Percentiles rank a stretch among this genome's conserved stretches.
These are phyloP conservation scores for Falcunculus frontatus DNA, from an alignment of 2,113 vertebrate species.

Conservation along the genomic window DNA sequence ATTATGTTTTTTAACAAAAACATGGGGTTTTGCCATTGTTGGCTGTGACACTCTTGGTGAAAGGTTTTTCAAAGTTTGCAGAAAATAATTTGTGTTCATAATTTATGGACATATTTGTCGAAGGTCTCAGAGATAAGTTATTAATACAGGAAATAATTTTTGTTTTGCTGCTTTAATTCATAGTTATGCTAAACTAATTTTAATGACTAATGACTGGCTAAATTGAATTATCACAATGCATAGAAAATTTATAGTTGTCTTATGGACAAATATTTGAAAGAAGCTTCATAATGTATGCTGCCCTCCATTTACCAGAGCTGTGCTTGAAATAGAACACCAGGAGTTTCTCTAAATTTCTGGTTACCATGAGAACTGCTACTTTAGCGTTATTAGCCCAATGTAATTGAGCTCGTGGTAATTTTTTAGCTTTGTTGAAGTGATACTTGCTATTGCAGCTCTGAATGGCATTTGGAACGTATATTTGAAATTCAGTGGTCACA, in stretches of 20 bases:
- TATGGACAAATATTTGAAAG: not conserved
- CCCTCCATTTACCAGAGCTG: not conserved
- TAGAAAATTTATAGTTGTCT: not conserved
- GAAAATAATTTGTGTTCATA: not conserved
- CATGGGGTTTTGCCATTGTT: not conserved
- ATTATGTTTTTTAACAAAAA: not conserved
- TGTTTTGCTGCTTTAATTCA: not conserved
- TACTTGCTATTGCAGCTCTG: not conserved
- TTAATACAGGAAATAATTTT: not conserved
- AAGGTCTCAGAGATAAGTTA: not conserved
- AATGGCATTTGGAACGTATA: not conserved
- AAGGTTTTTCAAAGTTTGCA: not conserved
- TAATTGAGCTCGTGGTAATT: constrained; percentile 56
- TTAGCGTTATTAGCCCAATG: constrained; percentile 57
- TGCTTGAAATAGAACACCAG: constrained; percentile 53
- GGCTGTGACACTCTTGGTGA: not conserved
- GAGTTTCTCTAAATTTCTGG: constrained; percentile 68
- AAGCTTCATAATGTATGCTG: not conserved
- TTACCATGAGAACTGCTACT: constrained; percentile 69
- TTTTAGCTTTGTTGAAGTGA: not conserved
- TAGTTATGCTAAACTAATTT: not conserved
- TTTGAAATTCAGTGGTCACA: not conserved
- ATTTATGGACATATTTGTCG: not conserved
- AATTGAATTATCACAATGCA: not conserved
- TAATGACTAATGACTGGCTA: not conserved